A percentile compares a stretch with the other conserved stretches of the same genome.
Conservation (phyloP, 2,113 vertebrate species). For the Panthera uncia region DNA sequence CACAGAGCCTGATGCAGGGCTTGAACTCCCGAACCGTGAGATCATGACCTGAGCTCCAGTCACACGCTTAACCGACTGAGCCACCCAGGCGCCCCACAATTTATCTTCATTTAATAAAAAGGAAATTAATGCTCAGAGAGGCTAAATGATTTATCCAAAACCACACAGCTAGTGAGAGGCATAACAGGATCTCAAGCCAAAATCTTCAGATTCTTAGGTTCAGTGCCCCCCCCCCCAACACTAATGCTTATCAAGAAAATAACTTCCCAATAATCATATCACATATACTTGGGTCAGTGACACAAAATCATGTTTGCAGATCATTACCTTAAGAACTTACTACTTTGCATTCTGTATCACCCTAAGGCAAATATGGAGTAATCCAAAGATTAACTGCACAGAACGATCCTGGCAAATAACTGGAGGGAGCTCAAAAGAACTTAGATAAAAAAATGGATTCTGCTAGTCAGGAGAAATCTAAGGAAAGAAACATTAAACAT, state of each 20-base stretch:
- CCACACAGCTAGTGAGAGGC: not conserved
- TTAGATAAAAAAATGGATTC: not conserved
- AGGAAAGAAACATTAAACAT: not conserved
- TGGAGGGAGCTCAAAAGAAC: not conserved
- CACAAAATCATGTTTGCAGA: not conserved
- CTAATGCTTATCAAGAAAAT: not conserved
- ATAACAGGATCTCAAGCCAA: not conserved
- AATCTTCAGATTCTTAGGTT: not conserved
- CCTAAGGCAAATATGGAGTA: not conserved
- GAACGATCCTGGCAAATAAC: slow-evolving; percentile 9
- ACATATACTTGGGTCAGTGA: not conserved
- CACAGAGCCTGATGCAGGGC: too few relatives aligned
- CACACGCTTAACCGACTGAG: too few relatives aligned
- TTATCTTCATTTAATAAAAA: slow-evolving; percentile 5
- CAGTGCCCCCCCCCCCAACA: not conserved
- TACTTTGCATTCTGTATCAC: not conserved
- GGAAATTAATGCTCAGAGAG: not conserved
- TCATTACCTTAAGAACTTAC: slow-evolving; percentile 11
- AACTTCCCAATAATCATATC: not conserved
- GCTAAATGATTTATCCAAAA: not conserved
- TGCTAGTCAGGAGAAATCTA: not conserved
- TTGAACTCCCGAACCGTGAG: too few relatives aligned
- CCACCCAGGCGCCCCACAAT: not conserved
- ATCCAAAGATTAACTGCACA: not conserved
- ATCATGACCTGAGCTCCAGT: too few relatives aligned